phyloP scores from a whole-genome alignment of 2,113 vertebrate species.

The Lepisosteus osseus region DNA sequence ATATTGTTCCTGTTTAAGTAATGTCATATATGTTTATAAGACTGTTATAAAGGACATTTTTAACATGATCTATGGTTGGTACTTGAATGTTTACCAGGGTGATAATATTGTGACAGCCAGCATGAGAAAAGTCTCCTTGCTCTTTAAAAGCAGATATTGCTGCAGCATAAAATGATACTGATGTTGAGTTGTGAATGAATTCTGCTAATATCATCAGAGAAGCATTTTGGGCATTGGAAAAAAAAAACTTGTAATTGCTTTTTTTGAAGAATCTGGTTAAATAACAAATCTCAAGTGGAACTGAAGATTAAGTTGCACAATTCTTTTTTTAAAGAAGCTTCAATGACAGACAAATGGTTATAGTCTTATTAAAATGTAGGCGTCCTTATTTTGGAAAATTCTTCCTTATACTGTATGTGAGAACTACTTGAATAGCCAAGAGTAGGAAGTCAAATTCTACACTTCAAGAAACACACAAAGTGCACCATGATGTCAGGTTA shows the following conservation, averaged over 20 bases:
- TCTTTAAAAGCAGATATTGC: conserved; percentile 48
- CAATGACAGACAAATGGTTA: conserved; percentile 26
- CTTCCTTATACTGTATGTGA: conserved; percentile 21
- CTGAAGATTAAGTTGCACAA: conserved; percentile 25
- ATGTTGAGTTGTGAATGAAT: conserved; percentile 36
- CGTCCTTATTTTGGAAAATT: conserved; percentile 38
- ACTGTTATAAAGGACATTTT: conserved; percentile 32
- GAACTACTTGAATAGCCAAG: conserved; percentile 8
- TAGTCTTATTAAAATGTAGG: conserved; percentile 31
- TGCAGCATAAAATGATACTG: conserved; percentile 38
- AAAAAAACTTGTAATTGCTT: conserved; percentile 33
- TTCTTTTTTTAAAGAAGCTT: conserved; percentile 32
- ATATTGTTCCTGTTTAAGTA: background rate
- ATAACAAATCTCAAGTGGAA: conserved; percentile 34
- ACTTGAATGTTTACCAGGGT: conserved; percentile 26
- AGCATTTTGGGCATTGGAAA: conserved; percentile 23
- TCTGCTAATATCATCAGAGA: conserved; percentile 53
- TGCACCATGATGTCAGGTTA: background rate
- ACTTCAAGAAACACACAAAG: conserved; percentile 7
- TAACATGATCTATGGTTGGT: conserved; percentile 34
- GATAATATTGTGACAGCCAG: conserved; percentile 36
- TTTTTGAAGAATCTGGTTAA: conserved; percentile 37
- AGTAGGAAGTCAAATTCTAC: conserved; percentile 24
- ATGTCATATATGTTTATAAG: conserved; percentile 7
- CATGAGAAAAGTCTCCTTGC: conserved; percentile 37